Percentiles rank a stretch among this genome's conserved stretches.
These are phyloP conservation scores for Sebastes variabilis DNA, from an alignment of 2,797 vertebrate genomes.

Conservation along the genomic window DNA sequence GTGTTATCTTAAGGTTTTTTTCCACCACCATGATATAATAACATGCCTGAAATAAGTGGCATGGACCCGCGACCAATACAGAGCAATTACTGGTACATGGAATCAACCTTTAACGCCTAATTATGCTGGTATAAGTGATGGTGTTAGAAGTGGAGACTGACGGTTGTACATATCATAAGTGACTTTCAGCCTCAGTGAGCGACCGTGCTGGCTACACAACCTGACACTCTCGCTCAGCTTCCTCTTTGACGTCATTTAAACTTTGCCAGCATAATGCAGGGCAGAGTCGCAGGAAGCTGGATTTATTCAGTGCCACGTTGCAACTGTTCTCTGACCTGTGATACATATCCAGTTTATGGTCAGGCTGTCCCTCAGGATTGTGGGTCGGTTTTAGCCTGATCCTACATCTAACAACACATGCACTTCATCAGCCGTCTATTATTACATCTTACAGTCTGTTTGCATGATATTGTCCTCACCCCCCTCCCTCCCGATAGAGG, in stretches of 20 bases:
- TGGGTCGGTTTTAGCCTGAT: constrained; percentile 36
- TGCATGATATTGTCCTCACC: constrained; percentile 42
- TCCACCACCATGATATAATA: constrained; percentile 8
- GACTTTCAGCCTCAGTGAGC: constrained; percentile 42
- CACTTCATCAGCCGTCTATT: constrained; percentile 36
- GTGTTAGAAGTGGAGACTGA: constrained; percentile 15
- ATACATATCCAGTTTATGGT: constrained; percentile 18
- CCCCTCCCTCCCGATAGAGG: background rate
- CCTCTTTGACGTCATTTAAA: constrained; percentile 22
- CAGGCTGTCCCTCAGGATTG: constrained; percentile 59
- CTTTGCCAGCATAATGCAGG: constrained; percentile 38
- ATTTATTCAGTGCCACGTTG: constrained; percentile 30
- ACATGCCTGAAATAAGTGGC: constrained; percentile 11
- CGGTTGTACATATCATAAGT: constrained; percentile 37
- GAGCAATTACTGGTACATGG: constrained; percentile 9
- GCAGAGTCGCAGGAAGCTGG: constrained; percentile 5
- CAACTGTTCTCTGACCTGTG: constrained; percentile 36
- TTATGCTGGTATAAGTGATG: constrained; percentile 10
- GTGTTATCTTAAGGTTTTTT: constrained; percentile 20
- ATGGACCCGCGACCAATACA: constrained; percentile 12
- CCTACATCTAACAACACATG: constrained; percentile 16
- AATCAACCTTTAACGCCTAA: constrained; percentile 19
- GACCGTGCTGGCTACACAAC: constrained; percentile 29
- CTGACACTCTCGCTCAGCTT: constrained; percentile 16
- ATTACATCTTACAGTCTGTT: constrained; percentile 17